phyloP scores from a whole-genome alignment of 2,888 invertebrate genomes.

The Achlya flavicornis region DNA sequence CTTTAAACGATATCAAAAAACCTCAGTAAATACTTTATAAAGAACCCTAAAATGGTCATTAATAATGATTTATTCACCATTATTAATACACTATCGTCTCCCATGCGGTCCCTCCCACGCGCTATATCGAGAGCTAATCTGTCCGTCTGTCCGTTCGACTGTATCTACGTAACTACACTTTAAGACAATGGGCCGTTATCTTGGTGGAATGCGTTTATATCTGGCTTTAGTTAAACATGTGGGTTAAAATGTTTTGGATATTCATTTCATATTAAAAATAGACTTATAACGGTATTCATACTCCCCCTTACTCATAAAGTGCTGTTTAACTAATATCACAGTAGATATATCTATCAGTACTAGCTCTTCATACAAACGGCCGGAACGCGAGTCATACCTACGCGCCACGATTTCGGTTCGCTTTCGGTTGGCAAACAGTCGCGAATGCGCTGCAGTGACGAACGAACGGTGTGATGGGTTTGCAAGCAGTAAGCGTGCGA shows the following conservation, averaged over 20 bases:
- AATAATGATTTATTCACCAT: constrained; percentile 57
- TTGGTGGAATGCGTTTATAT: constrained; percentile 50
- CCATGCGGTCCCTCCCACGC: constrained; percentile 48
- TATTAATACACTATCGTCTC: constrained; percentile 43
- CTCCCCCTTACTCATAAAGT: too few species aligned
- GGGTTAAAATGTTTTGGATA: constrained; percentile 25
- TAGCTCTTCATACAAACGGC: too few species aligned
- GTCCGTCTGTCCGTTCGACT: constrained; percentile 34
- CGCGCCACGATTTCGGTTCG: too few species aligned
- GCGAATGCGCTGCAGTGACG: too few species aligned
- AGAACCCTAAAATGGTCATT: constrained; percentile 17
- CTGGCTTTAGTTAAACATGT: constrained; percentile 35
- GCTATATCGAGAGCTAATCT: constrained; percentile 43
- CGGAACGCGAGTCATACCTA: too few species aligned
- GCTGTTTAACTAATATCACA: too few species aligned
- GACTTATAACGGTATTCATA: neutral
- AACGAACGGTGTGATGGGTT: too few species aligned
- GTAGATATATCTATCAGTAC: too few species aligned
- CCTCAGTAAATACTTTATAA: neutral
- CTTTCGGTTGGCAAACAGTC: too few species aligned
- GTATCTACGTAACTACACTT: constrained; percentile 12
- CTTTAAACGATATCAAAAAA: neutral
- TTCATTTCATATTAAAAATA: constrained; percentile 17
- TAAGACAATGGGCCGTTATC: constrained; percentile 63
- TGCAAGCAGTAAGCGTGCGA: too few species aligned